Conservation (phyloP, 2,113 vertebrate species). For the Albula glossodonta region DNA sequence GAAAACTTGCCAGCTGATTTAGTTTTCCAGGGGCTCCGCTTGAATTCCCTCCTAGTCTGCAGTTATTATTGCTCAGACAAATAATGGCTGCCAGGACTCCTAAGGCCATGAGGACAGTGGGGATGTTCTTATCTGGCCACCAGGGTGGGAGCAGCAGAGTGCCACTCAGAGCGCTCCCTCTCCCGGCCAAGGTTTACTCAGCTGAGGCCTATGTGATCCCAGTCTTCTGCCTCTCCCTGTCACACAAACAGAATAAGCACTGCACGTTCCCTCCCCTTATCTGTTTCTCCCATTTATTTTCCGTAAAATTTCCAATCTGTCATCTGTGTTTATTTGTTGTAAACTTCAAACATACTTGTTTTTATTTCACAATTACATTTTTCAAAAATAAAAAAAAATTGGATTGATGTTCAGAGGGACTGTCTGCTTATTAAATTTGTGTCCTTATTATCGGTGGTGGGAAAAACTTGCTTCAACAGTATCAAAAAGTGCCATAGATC, state of each 20-base stretch:
- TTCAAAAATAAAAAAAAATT: not conserved
- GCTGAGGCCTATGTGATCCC: conserved; percentile 19
- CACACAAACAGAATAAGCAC: conserved; percentile 35
- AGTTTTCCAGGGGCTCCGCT: conserved; percentile 53
- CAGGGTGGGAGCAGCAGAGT: conserved; percentile 47
- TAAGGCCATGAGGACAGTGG: conserved; percentile 42
- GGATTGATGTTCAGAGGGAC: conserved; percentile 11
- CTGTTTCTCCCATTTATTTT: conserved; percentile 37
- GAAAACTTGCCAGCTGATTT: conserved; percentile 32
- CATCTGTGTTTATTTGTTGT: conserved; percentile 7
- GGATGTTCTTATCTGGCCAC: conserved; percentile 58
- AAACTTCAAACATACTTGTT: not conserved
- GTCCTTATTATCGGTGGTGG: conserved; percentile 4
- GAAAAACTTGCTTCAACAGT: conserved; percentile 19
- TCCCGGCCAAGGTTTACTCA: conserved; percentile 21
- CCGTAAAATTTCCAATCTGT: conserved; percentile 2
- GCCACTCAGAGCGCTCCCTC: conserved; percentile 8
- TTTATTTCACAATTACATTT: not conserved
- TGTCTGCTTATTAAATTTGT: not conserved
- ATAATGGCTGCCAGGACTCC: conserved; percentile 41
- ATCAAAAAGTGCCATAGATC: conserved; percentile 19
- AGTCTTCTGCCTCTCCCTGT: not conserved
- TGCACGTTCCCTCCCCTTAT: conserved; percentile 47
- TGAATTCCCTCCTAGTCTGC: conserved; percentile 54
- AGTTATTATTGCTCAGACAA: conserved; percentile 58